Evolutionary conservation across 2,113 vertebrate species (phyloP).

Genomic region (Colaptes auratus): DNA sequence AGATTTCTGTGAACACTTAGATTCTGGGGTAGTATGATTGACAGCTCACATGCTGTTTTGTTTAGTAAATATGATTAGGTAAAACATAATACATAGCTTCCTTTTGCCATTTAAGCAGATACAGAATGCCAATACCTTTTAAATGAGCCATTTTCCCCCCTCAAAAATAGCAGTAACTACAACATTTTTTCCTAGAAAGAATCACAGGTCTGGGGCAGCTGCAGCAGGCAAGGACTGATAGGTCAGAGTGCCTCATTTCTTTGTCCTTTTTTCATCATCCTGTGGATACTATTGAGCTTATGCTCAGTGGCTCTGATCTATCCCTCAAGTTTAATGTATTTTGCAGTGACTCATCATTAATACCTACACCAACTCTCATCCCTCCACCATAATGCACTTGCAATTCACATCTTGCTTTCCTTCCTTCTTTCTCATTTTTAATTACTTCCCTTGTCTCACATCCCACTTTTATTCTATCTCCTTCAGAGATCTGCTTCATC

Average conservation of each 20-base stretch:
- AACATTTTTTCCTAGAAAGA: neutral
- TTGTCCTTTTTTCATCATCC: neutral
- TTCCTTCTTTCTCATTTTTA: neutral
- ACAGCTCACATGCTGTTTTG: neutral
- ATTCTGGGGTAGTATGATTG: neutral
- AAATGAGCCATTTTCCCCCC: neutral
- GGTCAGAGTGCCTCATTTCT: neutral
- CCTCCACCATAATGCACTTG: neutral
- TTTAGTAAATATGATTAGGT: constrained; percentile 9
- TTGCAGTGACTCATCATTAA: neutral
- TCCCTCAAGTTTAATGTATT: neutral
- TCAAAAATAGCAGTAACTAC: neutral
- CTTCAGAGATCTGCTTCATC: neutral
- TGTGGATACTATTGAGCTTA: neutral
- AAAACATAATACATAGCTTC: neutral
- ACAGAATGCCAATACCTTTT: neutral
- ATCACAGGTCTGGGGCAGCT: neutral
- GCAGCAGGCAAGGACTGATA: neutral
- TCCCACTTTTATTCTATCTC: neutral
- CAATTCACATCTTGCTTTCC: neutral
- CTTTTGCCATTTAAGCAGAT: neutral
- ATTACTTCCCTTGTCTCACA: neutral
- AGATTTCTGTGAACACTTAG: neutral
- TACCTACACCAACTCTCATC: neutral
- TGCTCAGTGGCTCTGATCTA: neutral